These are phyloP conservation scores for Aricia agestis DNA, from an alignment of 1,140 invertebrate genomes.

Conservation along the genomic window DNA sequence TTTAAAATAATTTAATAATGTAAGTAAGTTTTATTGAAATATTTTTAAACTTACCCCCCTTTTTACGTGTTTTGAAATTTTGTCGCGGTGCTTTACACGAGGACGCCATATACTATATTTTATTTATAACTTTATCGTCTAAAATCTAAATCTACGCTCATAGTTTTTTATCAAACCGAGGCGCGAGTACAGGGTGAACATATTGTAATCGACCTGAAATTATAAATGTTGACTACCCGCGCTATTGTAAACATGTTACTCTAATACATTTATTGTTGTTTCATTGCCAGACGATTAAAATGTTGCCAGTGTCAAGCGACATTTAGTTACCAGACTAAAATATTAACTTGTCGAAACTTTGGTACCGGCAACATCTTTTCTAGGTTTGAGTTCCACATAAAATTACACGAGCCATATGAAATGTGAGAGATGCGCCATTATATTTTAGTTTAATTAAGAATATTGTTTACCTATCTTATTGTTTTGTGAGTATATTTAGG, in stretches of 20 bases:
- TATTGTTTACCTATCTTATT: constrained; percentile 11
- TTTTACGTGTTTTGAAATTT: constrained; percentile 1
- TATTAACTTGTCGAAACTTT: background rate
- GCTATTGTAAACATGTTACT: background rate
- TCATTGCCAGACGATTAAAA: background rate
- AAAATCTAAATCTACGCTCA: background rate
- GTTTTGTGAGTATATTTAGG: constrained; percentile 4
- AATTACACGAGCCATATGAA: constrained; percentile 10
- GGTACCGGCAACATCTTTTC: background rate
- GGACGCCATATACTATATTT: constrained; percentile 4
- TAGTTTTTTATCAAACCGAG: background rate
- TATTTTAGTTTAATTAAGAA: constrained; percentile 4
- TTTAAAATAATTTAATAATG: constrained; percentile 36
- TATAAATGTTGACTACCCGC: background rate
- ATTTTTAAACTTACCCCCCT: constrained; percentile 31
- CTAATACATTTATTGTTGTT: background rate
- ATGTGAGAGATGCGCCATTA: constrained; percentile 7
- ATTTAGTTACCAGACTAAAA: background rate
- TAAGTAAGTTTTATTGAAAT: constrained; percentile 33
- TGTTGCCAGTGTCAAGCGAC: background rate
- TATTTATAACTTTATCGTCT: background rate
- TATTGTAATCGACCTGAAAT: background rate
- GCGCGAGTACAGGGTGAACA: background rate
- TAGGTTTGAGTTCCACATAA: background rate
- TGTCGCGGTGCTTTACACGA: constrained; percentile 1